Evolutionary conservation across 2,113 vertebrate genomes (phyloP).

Genomic region (Pluvianellus socialis): DNA sequence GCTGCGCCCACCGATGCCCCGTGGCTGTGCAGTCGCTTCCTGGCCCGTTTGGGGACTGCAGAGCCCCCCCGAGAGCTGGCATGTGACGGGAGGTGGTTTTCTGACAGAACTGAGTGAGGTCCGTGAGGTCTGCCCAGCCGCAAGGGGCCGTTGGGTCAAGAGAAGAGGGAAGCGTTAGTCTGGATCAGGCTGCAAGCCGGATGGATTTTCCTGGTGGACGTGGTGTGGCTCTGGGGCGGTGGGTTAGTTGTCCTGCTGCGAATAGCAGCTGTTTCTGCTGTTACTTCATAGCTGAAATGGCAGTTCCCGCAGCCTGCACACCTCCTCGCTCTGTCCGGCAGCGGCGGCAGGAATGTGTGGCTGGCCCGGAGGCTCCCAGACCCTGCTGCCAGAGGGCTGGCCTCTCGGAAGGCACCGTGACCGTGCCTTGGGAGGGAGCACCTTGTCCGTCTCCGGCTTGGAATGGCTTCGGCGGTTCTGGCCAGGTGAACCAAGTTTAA

Average conservation of each 20-base stretch:
- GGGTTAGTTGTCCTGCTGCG: rapidly evolving
- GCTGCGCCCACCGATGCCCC: not conserved
- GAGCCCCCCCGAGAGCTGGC: not conserved
- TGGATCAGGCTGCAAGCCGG: not conserved
- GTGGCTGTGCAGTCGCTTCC: not conserved
- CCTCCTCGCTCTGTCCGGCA: not conserved
- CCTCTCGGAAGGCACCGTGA: rapidly evolving
- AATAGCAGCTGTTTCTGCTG: not conserved
- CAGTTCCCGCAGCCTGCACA: not conserved
- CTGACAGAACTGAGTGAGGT: not conserved
- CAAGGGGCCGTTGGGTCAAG: not conserved
- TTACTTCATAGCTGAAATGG: too few relatives aligned
- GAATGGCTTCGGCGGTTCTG: not conserved
- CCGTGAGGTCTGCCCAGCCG: not conserved
- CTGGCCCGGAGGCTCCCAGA: rapidly evolving
- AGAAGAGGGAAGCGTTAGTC: not conserved
- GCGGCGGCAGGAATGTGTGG: rapidly evolving
- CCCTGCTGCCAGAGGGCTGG: not conserved
- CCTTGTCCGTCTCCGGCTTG: not conserved
- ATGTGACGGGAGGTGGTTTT: rapidly evolving
- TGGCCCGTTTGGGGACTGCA: rapidly evolving
- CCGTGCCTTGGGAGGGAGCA: not conserved
- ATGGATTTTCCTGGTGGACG: not conserved
- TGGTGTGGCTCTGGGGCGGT: rapidly evolving
- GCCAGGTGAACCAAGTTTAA: not conserved